These are phyloP conservation scores for Discoglossus pictus DNA, from an alignment of 2,797 vertebrate genomes.

Conservation along the genomic window DNA sequence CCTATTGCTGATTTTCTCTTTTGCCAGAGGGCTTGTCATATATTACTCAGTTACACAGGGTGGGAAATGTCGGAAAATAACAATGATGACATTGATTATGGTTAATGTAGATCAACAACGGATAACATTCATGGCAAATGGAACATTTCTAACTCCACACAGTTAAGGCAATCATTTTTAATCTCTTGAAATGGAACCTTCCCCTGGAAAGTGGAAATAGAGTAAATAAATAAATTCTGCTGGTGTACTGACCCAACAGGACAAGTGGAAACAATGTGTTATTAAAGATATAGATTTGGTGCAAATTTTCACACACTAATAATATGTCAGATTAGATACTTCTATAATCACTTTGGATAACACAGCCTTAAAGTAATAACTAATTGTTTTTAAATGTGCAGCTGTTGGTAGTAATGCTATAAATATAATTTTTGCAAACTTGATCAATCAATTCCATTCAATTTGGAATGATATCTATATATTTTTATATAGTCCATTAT, in stretches of 20 bases:
- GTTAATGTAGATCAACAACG: constrained; percentile 26
- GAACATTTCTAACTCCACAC: constrained; percentile 11
- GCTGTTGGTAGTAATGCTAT: too few species aligned
- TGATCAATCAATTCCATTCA: too few species aligned
- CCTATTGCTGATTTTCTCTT: constrained; percentile 8
- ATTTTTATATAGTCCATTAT: too few species aligned
- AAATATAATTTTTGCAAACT: too few species aligned
- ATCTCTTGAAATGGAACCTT: constrained; percentile 1
- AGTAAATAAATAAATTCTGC: constrained; percentile 13
- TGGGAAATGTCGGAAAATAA: constrained; percentile 41
- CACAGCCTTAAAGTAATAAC: too few species aligned
- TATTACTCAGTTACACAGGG: constrained; percentile 34
- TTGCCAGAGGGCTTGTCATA: constrained; percentile 20
- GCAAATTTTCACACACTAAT: too few species aligned
- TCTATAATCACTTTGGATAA: too few species aligned
- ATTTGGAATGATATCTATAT: too few species aligned
- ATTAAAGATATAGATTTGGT: too few species aligned
- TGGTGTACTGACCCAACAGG: background rate
- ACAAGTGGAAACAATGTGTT: background rate
- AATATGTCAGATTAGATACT: too few species aligned
- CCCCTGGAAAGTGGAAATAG: constrained; percentile 8
- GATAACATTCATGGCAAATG: constrained; percentile 29
- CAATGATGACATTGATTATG: constrained; percentile 45
- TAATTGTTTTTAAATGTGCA: too few species aligned
- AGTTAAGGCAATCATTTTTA: constrained; percentile 8